Conservation (phyloP, 1,140 invertebrate species). For the Ceratoteleas bidentatus region DNA sequence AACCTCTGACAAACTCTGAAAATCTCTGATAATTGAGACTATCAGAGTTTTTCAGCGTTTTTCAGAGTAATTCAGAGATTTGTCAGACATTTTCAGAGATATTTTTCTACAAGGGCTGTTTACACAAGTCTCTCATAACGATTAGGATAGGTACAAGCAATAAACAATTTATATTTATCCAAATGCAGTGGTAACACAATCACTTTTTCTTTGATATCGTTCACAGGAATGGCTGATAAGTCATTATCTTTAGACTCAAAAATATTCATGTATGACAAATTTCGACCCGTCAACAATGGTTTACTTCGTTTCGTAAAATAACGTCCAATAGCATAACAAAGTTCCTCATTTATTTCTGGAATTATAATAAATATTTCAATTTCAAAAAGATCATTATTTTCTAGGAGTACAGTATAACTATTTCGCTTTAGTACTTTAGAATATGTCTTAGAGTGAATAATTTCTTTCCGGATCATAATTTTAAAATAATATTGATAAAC, state of each 20-base stretch:
- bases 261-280: background rate
- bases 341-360: background rate
- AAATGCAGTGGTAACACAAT: background rate
- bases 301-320: too few relatives aligned
- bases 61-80: too few relatives aligned
- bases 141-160: background rate
- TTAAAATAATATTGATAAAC: slow-evolving; percentile 9
- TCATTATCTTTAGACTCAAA: background rate
- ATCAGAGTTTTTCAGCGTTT: too few relatives aligned
- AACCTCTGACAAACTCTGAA: too few relatives aligned
- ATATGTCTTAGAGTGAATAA: slow-evolving; percentile 19
- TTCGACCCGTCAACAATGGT: background rate
- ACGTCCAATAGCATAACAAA: slow-evolving; percentile 16
- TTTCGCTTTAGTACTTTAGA: slow-evolving; percentile 25
- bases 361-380: slow-evolving; percentile 22
- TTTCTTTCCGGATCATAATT: slow-evolving; percentile 21
- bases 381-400: slow-evolving; percentile 16
- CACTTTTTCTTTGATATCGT: background rate
- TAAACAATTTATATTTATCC: background rate
- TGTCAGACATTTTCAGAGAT: too few relatives aligned
- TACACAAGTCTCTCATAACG: background rate
- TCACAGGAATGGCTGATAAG: background rate
- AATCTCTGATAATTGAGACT: too few relatives aligned
- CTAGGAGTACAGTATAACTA: slow-evolving; percentile 23
- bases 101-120: too few relatives aligned